Conservation (phyloP, 1,140 invertebrate genomes). For the Linepithema humile region DNA sequence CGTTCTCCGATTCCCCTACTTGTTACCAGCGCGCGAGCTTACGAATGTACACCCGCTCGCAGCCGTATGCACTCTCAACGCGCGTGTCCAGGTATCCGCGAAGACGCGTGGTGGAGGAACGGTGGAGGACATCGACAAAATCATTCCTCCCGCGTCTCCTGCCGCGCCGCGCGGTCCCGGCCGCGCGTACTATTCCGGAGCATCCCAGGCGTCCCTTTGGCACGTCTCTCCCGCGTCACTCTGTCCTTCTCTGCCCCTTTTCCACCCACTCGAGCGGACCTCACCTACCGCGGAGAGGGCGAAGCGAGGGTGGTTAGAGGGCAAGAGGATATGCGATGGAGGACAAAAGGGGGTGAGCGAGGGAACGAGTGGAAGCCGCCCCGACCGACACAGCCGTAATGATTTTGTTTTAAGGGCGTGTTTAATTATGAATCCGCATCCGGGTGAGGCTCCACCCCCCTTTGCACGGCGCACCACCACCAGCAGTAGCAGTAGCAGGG, state of each 20-base stretch:
- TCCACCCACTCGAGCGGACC: constrained; percentile 46
- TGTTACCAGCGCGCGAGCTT: constrained; percentile 52
- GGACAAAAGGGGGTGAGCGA: constrained; percentile 37
- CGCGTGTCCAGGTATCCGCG: constrained; percentile 46
- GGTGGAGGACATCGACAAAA: constrained; percentile 66
- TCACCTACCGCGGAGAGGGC: constrained; percentile 41
- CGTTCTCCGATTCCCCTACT: constrained; percentile 58
- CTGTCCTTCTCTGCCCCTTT: constrained; percentile 44
- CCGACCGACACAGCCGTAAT: constrained; percentile 80
- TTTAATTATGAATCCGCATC: constrained; percentile 85
- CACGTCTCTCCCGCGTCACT: constrained; percentile 60
- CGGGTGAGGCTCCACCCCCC: constrained; percentile 83
- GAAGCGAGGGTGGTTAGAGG: constrained; percentile 32
- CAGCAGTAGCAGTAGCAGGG: constrained; percentile 42
- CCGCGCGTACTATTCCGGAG: constrained; percentile 26
- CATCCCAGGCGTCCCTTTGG: constrained; percentile 50
- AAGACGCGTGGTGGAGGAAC: constrained; percentile 42
- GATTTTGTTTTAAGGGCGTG: constrained; percentile 85
- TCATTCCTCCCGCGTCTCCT: constrained; percentile 45
- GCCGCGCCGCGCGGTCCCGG: constrained; percentile 15
- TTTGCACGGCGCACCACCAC: constrained; percentile 68
- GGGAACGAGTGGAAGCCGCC: constrained; percentile 72
- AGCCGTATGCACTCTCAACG: constrained; percentile 19
- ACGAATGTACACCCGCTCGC: constrained; percentile 26
- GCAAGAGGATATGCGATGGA: constrained; percentile 53